phyloP scores from a whole-genome alignment of 2,113 vertebrate species.

The Ellobius talpinus region DNA sequence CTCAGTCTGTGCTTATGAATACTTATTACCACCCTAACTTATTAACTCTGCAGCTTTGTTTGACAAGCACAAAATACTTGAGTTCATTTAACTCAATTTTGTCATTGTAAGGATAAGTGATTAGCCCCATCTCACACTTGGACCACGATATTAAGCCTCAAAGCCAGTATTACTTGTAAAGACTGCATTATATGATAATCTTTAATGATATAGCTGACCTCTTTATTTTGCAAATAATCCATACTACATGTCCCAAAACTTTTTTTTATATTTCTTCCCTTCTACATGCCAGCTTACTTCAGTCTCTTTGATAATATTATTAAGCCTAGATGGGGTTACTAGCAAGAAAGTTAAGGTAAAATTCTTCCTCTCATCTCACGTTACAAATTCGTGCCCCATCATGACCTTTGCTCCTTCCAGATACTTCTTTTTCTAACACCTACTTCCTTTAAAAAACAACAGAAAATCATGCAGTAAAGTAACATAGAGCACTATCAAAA shows the following conservation, averaged over 20 bases:
- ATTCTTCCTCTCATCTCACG: background rate
- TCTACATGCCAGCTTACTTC: background rate
- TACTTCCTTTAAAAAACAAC: background rate
- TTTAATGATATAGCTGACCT: background rate
- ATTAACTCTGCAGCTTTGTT: background rate
- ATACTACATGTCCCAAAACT: background rate
- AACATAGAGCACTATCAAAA: background rate
- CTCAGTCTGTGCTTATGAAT: background rate
- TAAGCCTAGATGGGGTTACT: background rate
- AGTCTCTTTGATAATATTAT: background rate
- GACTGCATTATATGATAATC: background rate
- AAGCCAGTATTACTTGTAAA: background rate
- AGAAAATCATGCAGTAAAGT: background rate
- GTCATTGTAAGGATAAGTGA: background rate
- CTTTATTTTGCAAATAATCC: slow-evolving; percentile 34
- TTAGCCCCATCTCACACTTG: background rate
- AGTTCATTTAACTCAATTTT: background rate
- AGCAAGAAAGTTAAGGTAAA: background rate
- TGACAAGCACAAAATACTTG: background rate
- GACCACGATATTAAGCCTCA: background rate
- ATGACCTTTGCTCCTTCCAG: slow-evolving; percentile 2
- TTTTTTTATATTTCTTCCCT: background rate
- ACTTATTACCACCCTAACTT: background rate
- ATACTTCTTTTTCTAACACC: background rate
- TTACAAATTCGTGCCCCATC: background rate